phyloP scores from a whole-genome alignment of 2,797 vertebrate species.

The Phataginus tricuspis region DNA sequence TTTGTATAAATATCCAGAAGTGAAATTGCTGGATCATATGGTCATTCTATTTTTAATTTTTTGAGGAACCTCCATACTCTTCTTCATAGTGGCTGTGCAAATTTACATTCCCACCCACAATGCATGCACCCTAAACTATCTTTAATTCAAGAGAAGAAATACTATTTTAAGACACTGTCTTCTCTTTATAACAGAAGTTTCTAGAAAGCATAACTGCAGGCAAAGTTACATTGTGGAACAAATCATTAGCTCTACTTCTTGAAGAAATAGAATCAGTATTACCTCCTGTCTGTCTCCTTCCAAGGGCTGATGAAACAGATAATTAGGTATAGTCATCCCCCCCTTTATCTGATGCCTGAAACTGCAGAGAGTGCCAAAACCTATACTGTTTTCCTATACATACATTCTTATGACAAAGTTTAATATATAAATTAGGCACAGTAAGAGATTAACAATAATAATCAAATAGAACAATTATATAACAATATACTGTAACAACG shows the following conservation, averaged over 20 bases:
- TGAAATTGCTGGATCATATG: not conserved
- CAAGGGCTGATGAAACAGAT: slow-evolving; percentile 33
- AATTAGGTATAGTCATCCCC: slow-evolving; percentile 38
- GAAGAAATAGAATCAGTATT: not conserved
- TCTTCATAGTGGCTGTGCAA: not conserved
- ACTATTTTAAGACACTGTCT: not conserved
- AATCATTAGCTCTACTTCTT: slow-evolving; percentile 29
- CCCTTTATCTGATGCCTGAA: not conserved
- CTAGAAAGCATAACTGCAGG: not conserved
- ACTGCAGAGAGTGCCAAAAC: not conserved
- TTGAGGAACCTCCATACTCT: not conserved
- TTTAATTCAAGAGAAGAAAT: slow-evolving; percentile 25
- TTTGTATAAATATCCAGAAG: not conserved
- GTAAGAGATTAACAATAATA: not conserved
- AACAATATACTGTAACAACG: not conserved
- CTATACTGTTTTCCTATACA: not conserved
- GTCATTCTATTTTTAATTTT: not conserved
- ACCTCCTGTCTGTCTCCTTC: slow-evolving; percentile 4
- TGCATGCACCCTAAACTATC: not conserved
- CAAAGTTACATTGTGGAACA: not conserved
- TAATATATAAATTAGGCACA: not conserved
- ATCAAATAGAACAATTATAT: not conserved
- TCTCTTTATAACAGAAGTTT: not conserved
- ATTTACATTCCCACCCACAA: no score
- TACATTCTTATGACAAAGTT: not conserved